Conservation (phyloP, 2,797 vertebrate species). For the Gouania willdenowi region DNA sequence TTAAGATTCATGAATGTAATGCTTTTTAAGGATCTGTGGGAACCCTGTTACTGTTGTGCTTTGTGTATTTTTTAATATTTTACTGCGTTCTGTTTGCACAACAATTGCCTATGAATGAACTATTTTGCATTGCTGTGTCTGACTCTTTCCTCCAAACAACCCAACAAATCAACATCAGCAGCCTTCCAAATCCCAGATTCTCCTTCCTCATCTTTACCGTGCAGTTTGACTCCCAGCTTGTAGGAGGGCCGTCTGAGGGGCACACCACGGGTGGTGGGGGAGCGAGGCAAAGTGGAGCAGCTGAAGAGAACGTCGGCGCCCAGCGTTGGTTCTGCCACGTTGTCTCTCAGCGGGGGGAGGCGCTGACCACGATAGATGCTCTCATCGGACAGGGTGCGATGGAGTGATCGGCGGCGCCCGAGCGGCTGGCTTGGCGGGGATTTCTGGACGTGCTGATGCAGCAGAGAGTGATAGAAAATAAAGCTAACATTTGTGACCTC, state of each 20-base stretch:
- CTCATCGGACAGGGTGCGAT: conserved; percentile 95
- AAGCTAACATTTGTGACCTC: too few species aligned
- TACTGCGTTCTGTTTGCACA: too few species aligned
- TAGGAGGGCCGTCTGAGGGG: conserved; percentile 92
- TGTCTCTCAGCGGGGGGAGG: conserved; percentile 81
- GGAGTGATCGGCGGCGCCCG: conserved; percentile 85
- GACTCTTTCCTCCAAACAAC: too few species aligned
- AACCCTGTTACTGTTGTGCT: too few species aligned
- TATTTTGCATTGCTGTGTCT: too few species aligned
- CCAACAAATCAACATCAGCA: too few species aligned
- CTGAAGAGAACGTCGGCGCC: conserved; percentile 91
- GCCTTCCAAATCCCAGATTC: too few species aligned
- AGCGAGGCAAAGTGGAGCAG: conserved; percentile 89
- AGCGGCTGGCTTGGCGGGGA: conserved; percentile 80
- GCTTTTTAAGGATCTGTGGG: too few species aligned
- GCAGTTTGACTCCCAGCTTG: conserved; percentile 92
- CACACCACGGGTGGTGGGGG: conserved; percentile 90
- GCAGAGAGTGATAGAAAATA: not conserved
- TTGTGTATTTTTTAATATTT: too few species aligned
- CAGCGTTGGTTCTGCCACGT: conserved; percentile 79
- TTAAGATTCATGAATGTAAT: too few species aligned
- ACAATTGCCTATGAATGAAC: too few species aligned
- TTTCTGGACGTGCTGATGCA: conserved; percentile 49
- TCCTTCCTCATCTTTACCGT: conserved; percentile 70
- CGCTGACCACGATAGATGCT: conserved; percentile 95